phyloP scores from a whole-genome alignment of 2,888 invertebrate genomes.

The Drosophila quinaria region DNA sequence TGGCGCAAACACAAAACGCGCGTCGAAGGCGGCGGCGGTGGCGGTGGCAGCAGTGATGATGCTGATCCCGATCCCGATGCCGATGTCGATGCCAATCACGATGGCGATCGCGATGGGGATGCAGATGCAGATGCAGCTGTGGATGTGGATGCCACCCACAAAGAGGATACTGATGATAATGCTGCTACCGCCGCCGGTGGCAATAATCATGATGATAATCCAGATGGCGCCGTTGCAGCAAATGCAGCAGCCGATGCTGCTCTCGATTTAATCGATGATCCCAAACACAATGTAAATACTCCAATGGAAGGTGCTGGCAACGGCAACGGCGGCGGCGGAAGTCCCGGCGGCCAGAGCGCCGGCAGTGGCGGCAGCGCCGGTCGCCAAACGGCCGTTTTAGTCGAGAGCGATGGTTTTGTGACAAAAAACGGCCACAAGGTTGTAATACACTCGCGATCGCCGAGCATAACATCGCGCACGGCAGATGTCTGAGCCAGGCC shows the following conservation, averaged over 20 bases:
- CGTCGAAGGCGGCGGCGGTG: conserved; percentile 87
- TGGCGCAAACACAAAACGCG: conserved; percentile 95
- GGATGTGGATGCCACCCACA: conserved; percentile 85
- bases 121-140: conserved; percentile 34
- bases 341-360: conserved; percentile 87
- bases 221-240: conserved; percentile 16
- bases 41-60: conserved; percentile 86
- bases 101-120: conserved; percentile 26
- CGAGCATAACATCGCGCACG: conserved; percentile 92
- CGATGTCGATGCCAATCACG: conserved; percentile 69
- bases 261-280: conserved; percentile 39
- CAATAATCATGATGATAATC: background rate
- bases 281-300: conserved; percentile 68
- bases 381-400: conserved; percentile 93
- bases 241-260: conserved; percentile 30
- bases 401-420: conserved; percentile 93
- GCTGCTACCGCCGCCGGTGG: background rate
- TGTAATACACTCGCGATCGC: conserved; percentile 94
- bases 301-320: conserved; percentile 58
- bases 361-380: conserved; percentile 78
- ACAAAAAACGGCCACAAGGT: conserved; percentile 96
- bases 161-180: conserved; percentile 71
- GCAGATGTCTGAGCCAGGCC: conserved; percentile 94
- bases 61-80: conserved; percentile 85
- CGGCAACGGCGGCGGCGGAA: conserved; percentile 54